Evolutionary conservation across 2,113 vertebrate genomes (phyloP), one percentile per base, ranked within the genome.

Genomic region (Pelvicachromis taeniatus): DNA sequence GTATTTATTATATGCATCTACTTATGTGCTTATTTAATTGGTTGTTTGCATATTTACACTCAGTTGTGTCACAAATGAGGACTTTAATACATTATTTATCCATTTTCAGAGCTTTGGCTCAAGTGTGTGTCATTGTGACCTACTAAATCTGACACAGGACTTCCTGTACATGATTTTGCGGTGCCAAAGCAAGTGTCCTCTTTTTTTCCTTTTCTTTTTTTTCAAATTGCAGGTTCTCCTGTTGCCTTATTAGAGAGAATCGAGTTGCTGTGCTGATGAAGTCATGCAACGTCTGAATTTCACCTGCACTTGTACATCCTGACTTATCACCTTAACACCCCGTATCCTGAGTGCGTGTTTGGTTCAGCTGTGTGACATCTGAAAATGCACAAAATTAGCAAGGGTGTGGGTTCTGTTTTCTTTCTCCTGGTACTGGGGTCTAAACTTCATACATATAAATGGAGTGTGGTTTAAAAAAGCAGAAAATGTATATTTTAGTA

Each of bases 181-280:
- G 91, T 92, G 85, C 84, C 86, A 77, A 89, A 89, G 54, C 88
- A 93, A 85, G 42, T 91, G 81, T 94, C 92, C 70, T 91, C 83
- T 89, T 77, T 80, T 82, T 8, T 92, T 58, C 56, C 55, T 12
- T 19, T 61, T 59, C 33, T 81, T 83, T 33, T 1, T 33, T 83
- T 21, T 21, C 4, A 23, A 93, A 94, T 94, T 94, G 87, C 93
- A 95, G 95, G 85, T 83, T 96, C 95, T 96, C 94, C 45, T 87
- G 92, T 96, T 95, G 85, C 96, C 93, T 93, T 96, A 93, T 91
- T 94, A 87, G 89, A 88, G 87, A 86, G 95, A 95, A 82, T 96
- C 92, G 13, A 87, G 92, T 96, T 96, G 86, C 95, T 73, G 80
- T 61, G 81, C 68, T 77, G 83, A 90, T 94, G 90, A 93, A 88